phyloP scores from a whole-genome alignment of 2,113 vertebrate species.

The Dolichotis patagonum region DNA sequence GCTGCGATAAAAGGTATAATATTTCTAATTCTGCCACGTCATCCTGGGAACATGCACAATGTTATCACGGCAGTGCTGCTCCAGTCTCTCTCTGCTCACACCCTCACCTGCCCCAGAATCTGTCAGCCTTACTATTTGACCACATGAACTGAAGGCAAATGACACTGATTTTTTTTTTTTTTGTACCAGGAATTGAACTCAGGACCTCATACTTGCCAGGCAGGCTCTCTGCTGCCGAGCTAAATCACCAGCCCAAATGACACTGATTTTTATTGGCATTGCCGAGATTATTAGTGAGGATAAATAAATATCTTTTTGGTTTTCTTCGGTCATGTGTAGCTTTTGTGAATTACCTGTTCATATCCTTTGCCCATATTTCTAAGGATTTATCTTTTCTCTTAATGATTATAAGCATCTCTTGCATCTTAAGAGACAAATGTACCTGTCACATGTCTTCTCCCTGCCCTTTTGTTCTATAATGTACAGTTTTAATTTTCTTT shows the following conservation, averaged over 20 bases:
- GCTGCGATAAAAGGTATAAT: not conserved
- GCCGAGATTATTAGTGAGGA: not conserved
- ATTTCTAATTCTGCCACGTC: not conserved
- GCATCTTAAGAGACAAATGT: not conserved
- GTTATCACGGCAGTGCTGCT: not conserved
- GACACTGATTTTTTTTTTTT: not conserved
- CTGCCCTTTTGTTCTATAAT: not conserved
- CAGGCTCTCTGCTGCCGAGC: no score
- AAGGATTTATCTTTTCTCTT: slow-evolving; percentile 46
- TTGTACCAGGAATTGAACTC: no score
- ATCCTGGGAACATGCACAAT: not conserved
- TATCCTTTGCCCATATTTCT: slow-evolving; percentile 37
- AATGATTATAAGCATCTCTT: slow-evolving; percentile 33
- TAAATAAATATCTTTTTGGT: not conserved
- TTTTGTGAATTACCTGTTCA: slow-evolving; percentile 30
- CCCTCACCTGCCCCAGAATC: not conserved
- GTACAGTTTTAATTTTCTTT: slow-evolving; percentile 29
- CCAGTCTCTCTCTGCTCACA: not conserved
- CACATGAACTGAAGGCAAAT: not conserved
- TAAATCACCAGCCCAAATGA: not conserved
- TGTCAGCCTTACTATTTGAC: not conserved
- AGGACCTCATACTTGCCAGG: no score
- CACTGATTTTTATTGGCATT: not conserved
- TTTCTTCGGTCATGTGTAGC: not conserved
- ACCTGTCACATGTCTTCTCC: not conserved